Conservation (phyloP, 2,888 invertebrate species). For the Oscheius onirici region DNA sequence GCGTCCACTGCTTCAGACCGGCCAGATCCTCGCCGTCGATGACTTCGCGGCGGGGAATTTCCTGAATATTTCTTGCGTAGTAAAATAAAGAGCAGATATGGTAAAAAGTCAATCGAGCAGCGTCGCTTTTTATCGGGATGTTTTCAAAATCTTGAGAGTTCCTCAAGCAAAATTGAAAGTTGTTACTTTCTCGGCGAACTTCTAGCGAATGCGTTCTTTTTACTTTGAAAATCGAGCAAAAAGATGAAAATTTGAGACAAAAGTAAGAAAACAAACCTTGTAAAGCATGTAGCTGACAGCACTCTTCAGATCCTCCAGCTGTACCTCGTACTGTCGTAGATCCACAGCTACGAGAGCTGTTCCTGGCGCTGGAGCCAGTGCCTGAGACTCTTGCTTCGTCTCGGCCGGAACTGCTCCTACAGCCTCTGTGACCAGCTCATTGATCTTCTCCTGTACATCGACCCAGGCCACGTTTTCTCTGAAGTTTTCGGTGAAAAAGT, state of each 20-base stretch:
- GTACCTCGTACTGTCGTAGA: conserved; percentile 75
- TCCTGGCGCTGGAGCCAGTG: not conserved
- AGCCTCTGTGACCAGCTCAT: conserved; percentile 43
- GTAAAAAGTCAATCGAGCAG: no score
- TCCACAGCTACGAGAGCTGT: conserved; percentile 11
- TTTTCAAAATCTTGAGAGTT: no score
- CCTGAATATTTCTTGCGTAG: no score
- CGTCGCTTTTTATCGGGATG: no score
- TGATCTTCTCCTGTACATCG: conserved; percentile 57
- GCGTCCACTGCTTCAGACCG: conserved; percentile 82
- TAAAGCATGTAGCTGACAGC: conserved; percentile 83
- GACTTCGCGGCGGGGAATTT: conserved; percentile 80
- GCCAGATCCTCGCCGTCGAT: conserved; percentile 81
- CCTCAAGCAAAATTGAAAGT: no score
- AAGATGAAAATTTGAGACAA: no score
- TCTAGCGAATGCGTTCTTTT: no score
- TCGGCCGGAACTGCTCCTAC: not conserved
- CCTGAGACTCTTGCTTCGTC: conserved; percentile 8
- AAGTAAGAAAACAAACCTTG: conserved; percentile 29
- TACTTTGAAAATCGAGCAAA: no score
- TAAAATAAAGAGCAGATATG: no score
- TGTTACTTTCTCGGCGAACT: no score
- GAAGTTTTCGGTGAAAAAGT: no score
- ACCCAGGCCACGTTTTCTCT: conserved; percentile 51
- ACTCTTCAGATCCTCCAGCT: conserved; percentile 87